Conservation (phyloP, 1,140 invertebrate species). For the Helicoverpa armigera region DNA sequence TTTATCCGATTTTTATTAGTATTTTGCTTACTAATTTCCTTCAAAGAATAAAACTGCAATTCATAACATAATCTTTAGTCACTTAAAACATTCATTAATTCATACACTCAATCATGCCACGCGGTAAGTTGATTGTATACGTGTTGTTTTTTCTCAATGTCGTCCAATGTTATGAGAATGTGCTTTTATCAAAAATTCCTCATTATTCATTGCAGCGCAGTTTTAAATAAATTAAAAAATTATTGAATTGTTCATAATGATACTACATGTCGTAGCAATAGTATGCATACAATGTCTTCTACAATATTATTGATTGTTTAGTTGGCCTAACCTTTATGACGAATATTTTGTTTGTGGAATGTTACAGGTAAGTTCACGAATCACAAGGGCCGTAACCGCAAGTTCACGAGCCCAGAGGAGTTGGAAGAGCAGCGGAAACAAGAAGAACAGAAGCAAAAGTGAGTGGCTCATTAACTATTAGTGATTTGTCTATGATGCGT, state of each 20-base stretch:
- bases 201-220: neutral
- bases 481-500: constrained; percentile 20
- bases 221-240: neutral
- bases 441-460: constrained; percentile 85
- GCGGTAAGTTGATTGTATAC: constrained; percentile 71
- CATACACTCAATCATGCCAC: constrained; percentile 71
- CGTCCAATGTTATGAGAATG: constrained; percentile 79
- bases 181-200: constrained; percentile 63
- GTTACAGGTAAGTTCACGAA: constrained; percentile 93
- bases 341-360: constrained; percentile 58
- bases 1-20: constrained; percentile 70
- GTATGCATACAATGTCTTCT: neutral
- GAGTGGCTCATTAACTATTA: constrained; percentile 52
- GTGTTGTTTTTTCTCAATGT: constrained; percentile 70
- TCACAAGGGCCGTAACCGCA: constrained; percentile 96
- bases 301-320: constrained; percentile 51
- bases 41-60: constrained; percentile 39
- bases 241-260: neutral
- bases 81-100: constrained; percentile 34
- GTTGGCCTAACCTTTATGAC: constrained; percentile 58
- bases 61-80: constrained; percentile 24
- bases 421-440: constrained; percentile 95
- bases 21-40: constrained; percentile 58
- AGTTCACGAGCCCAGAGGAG: constrained; percentile 98
- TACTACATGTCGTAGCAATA: neutral